A percentile compares a stretch with the other conserved stretches of the same genome.
Conservation (phyloP, 2,888 invertebrate species). For the Cerastoderma edule region DNA sequence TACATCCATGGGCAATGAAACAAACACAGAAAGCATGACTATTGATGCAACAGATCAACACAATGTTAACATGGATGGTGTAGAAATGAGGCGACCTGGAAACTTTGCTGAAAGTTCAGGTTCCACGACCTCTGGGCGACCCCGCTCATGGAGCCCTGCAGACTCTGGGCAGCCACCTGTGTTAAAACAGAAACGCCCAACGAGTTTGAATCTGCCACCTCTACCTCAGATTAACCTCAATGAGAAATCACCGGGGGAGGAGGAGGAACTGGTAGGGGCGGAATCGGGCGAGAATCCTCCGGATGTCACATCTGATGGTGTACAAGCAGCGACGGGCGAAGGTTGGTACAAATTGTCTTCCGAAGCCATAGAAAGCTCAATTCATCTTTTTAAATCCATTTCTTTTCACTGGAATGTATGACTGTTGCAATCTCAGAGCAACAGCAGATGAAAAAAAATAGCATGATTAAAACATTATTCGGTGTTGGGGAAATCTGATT, state of each 20-base stretch:
- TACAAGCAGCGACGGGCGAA: background rate
- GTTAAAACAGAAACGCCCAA: slow-evolving; percentile 79
- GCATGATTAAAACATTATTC: too few relatives aligned
- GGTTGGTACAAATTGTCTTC: slow-evolving; percentile 6
- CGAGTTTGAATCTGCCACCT: slow-evolving; percentile 81
- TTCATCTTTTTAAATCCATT: too few relatives aligned
- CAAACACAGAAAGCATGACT: background rate
- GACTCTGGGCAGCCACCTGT: slow-evolving; percentile 56
- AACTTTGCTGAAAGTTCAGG: slow-evolving; percentile 2
- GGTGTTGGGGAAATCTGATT: too few relatives aligned
- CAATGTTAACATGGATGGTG: slow-evolving; percentile 14
- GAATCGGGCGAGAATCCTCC: background rate
- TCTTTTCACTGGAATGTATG: too few relatives aligned
- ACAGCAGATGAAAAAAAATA: too few relatives aligned
- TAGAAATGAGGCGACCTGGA: slow-evolving; percentile 35
- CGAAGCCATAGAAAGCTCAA: too few relatives aligned
- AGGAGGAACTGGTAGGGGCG: slow-evolving; percentile 12
- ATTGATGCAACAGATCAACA: background rate
- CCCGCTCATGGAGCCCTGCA: slow-evolving; percentile 72
- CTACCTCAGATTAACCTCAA: slow-evolving; percentile 64
- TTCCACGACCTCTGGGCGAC: slow-evolving; percentile 42
- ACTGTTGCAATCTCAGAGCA: too few relatives aligned
- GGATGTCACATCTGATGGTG: background rate
- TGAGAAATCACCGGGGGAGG: slow-evolving; percentile 46
- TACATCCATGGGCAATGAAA: too few relatives aligned